These are phyloP conservation scores for Coelopa pilipes DNA, from an alignment of 2,888 invertebrate species.

Conservation along the genomic window DNA sequence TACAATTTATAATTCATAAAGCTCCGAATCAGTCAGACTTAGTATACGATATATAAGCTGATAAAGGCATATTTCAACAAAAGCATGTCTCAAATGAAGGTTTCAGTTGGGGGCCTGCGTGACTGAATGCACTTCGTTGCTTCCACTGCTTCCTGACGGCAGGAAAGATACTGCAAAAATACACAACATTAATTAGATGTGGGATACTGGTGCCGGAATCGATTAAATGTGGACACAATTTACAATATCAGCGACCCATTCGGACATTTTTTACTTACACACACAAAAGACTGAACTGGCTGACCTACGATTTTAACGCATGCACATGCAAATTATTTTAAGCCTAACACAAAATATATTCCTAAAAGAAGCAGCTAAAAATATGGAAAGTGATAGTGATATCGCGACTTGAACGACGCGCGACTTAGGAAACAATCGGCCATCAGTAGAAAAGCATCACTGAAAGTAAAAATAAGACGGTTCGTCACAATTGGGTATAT, in stretches of 20 bases:
- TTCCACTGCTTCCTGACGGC: conserved; percentile 57
- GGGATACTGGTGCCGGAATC: not conserved
- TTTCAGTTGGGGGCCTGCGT: conserved; percentile 39
- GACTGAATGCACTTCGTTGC: conserved; percentile 44
- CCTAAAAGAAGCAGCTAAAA: not conserved
- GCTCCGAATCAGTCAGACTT: not conserved
- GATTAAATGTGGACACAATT: not conserved
- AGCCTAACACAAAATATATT: not conserved
- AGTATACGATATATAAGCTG: not conserved
- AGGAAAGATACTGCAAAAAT: conserved; percentile 58
- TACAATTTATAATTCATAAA: not conserved
- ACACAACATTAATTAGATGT: not conserved
- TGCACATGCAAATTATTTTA: not conserved
- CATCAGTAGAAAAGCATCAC: conserved; percentile 57
- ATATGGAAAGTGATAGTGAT: not conserved
- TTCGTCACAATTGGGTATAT: not conserved
- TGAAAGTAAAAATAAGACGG: conserved; percentile 52
- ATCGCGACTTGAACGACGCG: not conserved
- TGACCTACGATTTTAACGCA: not conserved
- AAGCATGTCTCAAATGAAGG: not conserved
- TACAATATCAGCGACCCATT: not conserved
- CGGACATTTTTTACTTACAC: not conserved
- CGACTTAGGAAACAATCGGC: not conserved
- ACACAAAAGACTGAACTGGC: not conserved
- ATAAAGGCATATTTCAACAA: conserved; percentile 10